These are phyloP conservation scores for Brachirus orientalis DNA, from an alignment of 2,113 vertebrate species.

Conservation along the genomic window DNA sequence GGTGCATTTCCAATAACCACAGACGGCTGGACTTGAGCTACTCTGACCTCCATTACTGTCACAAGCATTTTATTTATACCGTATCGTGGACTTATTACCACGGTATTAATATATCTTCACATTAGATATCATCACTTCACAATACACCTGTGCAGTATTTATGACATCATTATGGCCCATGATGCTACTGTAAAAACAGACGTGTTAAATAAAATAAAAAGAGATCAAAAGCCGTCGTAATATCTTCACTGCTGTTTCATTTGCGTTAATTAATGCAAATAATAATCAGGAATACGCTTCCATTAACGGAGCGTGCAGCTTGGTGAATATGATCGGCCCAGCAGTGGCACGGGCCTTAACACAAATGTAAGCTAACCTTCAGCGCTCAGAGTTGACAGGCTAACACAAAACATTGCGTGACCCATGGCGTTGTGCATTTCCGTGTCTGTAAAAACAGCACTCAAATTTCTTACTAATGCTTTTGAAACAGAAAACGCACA, in stretches of 20 bases:
- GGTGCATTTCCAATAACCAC: too few species aligned
- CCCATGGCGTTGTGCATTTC: neutral
- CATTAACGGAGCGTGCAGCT: neutral
- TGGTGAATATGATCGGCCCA: constrained; percentile 45
- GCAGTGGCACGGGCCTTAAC: constrained; percentile 54
- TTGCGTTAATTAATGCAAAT: too few species aligned
- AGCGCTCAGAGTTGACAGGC: constrained; percentile 6
- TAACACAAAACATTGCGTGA: neutral
- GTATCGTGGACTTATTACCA: too few species aligned
- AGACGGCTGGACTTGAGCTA: too few species aligned
- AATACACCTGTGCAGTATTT: constrained; percentile 9
- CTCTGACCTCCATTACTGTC: too few species aligned
- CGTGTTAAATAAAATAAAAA: neutral
- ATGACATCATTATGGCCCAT: constrained; percentile 22
- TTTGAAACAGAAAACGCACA: neutral
- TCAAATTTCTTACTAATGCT: neutral
- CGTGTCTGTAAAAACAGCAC: neutral
- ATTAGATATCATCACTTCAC: neutral
- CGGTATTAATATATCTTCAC: neutral
- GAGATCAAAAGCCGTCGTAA: neutral
- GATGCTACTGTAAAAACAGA: neutral
- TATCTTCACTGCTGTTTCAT: neutral
- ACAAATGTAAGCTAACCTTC: constrained; percentile 27
- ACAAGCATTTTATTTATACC: too few species aligned
- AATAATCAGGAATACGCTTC: neutral